These are phyloP conservation scores for Gasteruption jaculator DNA, from an alignment of 2,888 invertebrate species.

Conservation along the genomic window DNA sequence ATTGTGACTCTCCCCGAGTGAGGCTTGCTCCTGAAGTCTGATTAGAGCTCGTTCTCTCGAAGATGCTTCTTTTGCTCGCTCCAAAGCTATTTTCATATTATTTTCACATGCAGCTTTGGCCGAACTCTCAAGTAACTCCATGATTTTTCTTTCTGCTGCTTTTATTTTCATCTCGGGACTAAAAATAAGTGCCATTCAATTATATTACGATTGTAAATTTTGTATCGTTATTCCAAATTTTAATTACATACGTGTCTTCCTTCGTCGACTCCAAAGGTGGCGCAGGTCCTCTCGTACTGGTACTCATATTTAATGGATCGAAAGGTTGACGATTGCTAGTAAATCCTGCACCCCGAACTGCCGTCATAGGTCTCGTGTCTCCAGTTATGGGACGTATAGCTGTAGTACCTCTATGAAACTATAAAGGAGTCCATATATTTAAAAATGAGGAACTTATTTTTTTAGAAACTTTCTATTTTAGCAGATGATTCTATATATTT, in stretches of 20 bases:
- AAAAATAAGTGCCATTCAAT: too few relatives aligned
- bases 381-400: conserved; percentile 50
- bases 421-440: conserved; percentile 5
- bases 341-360: conserved; percentile 94
- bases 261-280: conserved; percentile 67
- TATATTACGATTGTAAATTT: conserved; percentile 6
- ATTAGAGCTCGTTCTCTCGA: conserved; percentile 87
- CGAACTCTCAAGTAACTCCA: conserved; percentile 86
- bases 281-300: conserved; percentile 53
- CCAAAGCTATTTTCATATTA: conserved; percentile 66
- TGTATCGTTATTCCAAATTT: conserved; percentile 6
- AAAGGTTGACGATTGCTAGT: conserved; percentile 66
- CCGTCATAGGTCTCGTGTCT: conserved; percentile 82
- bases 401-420: conserved; percentile 51
- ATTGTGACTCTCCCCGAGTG: conserved; percentile 86
- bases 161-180: conserved; percentile 91
- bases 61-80: conserved; percentile 95
- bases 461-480: not conserved
- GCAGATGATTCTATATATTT: conserved; percentile 8
- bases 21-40: conserved; percentile 86
- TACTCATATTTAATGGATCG: conserved; percentile 70
- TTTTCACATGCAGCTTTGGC: conserved; percentile 66
- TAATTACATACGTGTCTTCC: conserved; percentile 77
- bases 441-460: not conserved
- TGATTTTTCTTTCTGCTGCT: conserved; percentile 83